Evolutionary conservation across 2,888 invertebrate genomes (phyloP), one percentile per base, ranked within the genome.

Genomic region (Pollenia angustigena): DNA sequence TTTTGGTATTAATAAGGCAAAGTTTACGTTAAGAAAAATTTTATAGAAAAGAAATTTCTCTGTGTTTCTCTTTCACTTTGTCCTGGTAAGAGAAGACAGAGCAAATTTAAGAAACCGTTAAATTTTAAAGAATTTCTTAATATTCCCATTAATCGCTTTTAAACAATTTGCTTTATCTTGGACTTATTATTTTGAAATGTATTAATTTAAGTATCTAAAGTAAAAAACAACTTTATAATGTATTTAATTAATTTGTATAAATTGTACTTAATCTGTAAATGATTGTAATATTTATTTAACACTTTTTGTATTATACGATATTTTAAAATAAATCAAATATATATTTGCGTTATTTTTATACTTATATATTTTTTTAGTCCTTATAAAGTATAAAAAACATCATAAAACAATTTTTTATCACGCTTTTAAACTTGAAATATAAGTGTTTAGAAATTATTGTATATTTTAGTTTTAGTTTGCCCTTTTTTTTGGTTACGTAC

Each of bases 251-350:
- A 72, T 75, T 56, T 82, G 54, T 80, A 80, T 71, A 86, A 83
- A 64, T 23, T 86, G 86, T 86, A 86, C 86, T 86, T 86, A 86
- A 86, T 60, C 68, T 86, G 64, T 80, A 82, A 64, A 76, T 75
- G 50, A 52, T 44, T 62, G 68, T 76, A 76, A 62, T 71, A 23
- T 46, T 79, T 32, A 16, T 4, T 54, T 69, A n/a, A 14, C 46
- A n/a, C 6, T 48, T 32, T 75, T 50, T 16, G 4, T 11, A n/a
- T 11, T 44, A 16, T 62, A 52, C n/a, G 16, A 10, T 10, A 54
- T 62, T 60, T 40, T 40, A 46, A 16, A 71, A 71, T 46, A 72
- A 72, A 81, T 54, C 54, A 48, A 50, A 44, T 54, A 44, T 69
- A 32, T 69, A 9, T 18, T 10, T 44, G n/a, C 52, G 16, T 50